A percentile compares a stretch with the other conserved stretches of the same genome.
phyloP scores from a whole-genome alignment of 2,113 vertebrate genomes.

The Oryctolagus cuniculus region mOryCun1.1 NC_091434.1:28503501-28504000 shows the following conservation, averaged over 20 bases:
- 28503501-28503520: slow-evolving; percentile 64
- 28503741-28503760: background rate
- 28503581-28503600: slow-evolving; percentile 48
- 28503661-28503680: slow-evolving; percentile 62
- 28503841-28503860: no score
- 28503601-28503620: background rate
- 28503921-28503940: no score
- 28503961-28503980: no score
- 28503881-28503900: no score
- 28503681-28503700: slow-evolving; percentile 34
- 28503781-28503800: background rate
- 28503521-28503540: slow-evolving; percentile 65
- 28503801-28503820: slow-evolving; percentile 8
- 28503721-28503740: background rate
- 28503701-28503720: slow-evolving; percentile 38
- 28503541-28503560: slow-evolving; percentile 7
- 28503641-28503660: slow-evolving; percentile 25
- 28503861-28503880: no score
- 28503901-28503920: no score
- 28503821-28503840: background rate
- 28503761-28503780: background rate
- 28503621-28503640: slow-evolving; percentile 49
- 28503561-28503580: slow-evolving; percentile 58
- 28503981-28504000: no score
- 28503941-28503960: no score